These are phyloP conservation scores for Bergia sp. DNA, from an alignment of 92 coral and sea anemone species.

Conservation along the genomic window DNA sequence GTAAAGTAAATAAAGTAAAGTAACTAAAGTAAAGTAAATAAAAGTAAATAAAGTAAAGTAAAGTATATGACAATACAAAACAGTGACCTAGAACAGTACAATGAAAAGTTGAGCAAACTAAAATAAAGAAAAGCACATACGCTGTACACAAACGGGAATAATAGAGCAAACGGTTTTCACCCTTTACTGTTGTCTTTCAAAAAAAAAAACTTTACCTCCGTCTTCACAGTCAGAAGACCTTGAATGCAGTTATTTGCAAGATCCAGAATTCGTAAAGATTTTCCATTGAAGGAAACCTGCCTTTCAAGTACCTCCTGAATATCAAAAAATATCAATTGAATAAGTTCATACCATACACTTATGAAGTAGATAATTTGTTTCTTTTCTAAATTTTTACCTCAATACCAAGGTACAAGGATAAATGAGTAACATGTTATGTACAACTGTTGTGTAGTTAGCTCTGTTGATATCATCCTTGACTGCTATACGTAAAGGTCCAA, in stretches of 20 bases:
- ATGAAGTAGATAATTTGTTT: no score
- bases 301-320: constrained; percentile 66
- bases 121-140: neutral
- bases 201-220: constrained; percentile 50
- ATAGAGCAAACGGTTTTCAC: neutral
- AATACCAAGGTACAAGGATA: no score
- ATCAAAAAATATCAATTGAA: neutral
- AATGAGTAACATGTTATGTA: no score
- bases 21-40: no score
- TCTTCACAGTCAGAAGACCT: constrained; percentile 57
- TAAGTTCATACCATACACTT: no score
- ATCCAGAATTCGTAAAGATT: constrained; percentile 49
- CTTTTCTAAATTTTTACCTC: no score
- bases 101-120: neutral
- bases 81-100: no score
- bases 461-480: no score
- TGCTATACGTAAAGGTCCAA: no score
- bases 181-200: neutral
- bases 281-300: constrained; percentile 63
- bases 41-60: no score
- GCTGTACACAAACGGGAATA: neutral
- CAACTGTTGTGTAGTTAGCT: neutral
- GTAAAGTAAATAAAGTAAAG: no score
- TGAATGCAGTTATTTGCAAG: constrained; percentile 76
- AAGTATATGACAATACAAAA: no score